These are phyloP conservation scores for Sinocyclocheilus maitianheensis DNA, from an alignment of 2,113 vertebrate species.

Conservation along the genomic window DNA sequence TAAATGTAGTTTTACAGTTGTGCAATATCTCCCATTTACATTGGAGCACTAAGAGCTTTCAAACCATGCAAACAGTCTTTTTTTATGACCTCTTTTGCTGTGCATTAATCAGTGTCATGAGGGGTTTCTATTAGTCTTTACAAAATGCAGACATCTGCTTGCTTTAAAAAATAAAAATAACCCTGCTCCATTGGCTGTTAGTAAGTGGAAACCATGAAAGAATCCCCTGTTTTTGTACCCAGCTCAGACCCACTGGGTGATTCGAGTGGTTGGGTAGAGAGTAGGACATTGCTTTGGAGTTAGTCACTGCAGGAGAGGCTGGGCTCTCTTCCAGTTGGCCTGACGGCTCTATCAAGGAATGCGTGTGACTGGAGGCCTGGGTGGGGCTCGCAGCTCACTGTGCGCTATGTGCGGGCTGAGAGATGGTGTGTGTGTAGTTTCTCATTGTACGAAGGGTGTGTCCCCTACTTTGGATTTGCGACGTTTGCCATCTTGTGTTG, in stretches of 20 bases:
- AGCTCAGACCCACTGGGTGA: slow-evolving; percentile 41
- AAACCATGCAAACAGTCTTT: not conserved
- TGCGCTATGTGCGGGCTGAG: slow-evolving; percentile 47
- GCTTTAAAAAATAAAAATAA: not conserved
- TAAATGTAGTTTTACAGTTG: slow-evolving; percentile 11
- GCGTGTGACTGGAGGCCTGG: slow-evolving; percentile 78
- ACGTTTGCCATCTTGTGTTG: slow-evolving; percentile 40
- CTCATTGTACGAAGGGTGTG: slow-evolving; percentile 46
- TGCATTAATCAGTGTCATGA: not conserved
- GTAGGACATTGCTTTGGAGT: slow-evolving; percentile 76
- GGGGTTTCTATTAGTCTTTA: not conserved
- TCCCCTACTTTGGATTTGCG: slow-evolving; percentile 45
- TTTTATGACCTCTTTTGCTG: not conserved
- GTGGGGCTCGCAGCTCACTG: slow-evolving; percentile 67
- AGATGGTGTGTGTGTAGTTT: slow-evolving; percentile 48
- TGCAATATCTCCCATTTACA: not conserved
- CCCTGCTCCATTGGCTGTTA: not conserved
- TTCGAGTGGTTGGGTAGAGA: slow-evolving; percentile 55
- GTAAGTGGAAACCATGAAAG: slow-evolving; percentile 26
- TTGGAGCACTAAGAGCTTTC: not conserved
- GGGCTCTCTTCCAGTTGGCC: slow-evolving; percentile 78
- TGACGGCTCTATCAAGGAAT: slow-evolving; percentile 78
- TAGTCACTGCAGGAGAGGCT: slow-evolving; percentile 78
- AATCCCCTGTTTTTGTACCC: slow-evolving; percentile 37
- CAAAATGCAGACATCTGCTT: not conserved